A percentile compares a stretch with the other conserved stretches of the same genome.
phyloP scores from a whole-genome alignment of 2,888 invertebrate genomes.

The Notocelia uddmanniana region DNA sequence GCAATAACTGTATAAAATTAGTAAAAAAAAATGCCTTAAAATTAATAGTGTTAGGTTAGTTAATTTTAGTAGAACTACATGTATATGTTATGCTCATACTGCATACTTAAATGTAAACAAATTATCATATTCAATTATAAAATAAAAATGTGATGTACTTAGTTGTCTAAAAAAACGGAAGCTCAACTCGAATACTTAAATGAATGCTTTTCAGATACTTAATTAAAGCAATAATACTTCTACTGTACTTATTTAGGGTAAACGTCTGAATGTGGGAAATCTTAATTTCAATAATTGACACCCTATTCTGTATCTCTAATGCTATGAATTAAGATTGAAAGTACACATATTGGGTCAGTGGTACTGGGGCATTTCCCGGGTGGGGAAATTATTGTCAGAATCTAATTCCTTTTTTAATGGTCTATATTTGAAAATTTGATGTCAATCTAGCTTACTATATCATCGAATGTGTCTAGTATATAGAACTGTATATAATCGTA shows the following conservation, averaged over 20 bases:
- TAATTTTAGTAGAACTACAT: neutral
- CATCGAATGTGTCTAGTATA: slow-evolving; percentile 33
- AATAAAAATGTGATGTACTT: slow-evolving; percentile 35
- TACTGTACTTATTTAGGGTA: neutral
- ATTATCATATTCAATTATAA: slow-evolving; percentile 33
- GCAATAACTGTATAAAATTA: neutral
- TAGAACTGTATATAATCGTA: slow-evolving; percentile 24
- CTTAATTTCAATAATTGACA: too few species aligned
- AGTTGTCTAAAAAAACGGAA: slow-evolving; percentile 24
- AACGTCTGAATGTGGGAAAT: too few species aligned
- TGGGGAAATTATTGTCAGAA: neutral
- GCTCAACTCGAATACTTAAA: slow-evolving; percentile 43
- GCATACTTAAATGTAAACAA: neutral
- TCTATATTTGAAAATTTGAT: neutral
- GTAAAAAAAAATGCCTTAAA: neutral
- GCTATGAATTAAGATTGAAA: too few species aligned
- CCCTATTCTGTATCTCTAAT: too few species aligned
- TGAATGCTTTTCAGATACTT: neutral
- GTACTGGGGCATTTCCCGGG: neutral
- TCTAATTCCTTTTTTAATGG: slow-evolving; percentile 1
- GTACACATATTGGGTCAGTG: neutral
- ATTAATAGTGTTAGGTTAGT: neutral
- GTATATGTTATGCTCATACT: slow-evolving; percentile 8
- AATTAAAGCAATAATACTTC: slow-evolving; percentile 8
- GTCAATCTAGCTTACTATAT: slow-evolving; percentile 20